phyloP scores from a whole-genome alignment of 2,797 vertebrate genomes.

The Margarornis squamiger region DNA sequence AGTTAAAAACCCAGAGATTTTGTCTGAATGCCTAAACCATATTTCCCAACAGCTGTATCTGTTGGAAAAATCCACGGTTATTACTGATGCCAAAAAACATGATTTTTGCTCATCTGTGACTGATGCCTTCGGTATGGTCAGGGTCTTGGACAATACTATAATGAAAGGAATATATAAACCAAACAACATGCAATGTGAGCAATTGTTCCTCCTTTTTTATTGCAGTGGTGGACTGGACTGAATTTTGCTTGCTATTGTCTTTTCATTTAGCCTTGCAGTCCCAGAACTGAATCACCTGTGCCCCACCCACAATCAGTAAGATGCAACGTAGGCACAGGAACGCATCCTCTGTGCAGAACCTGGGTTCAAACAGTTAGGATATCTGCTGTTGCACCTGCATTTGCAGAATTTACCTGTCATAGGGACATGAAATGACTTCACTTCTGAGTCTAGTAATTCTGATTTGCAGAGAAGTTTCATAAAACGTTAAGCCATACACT shows the following conservation, averaged over 20 bases:
- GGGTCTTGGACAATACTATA: neutral
- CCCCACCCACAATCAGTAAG: neutral
- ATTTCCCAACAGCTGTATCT: neutral
- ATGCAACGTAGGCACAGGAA: neutral
- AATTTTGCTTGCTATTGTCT: neutral
- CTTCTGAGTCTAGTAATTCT: neutral
- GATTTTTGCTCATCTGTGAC: neutral
- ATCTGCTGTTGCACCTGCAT: neutral
- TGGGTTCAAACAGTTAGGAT: neutral
- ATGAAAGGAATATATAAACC: neutral
- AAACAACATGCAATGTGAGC: neutral
- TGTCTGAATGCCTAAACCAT: neutral
- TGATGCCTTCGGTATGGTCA: neutral
- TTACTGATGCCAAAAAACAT: neutral
- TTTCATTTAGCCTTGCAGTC: neutral
- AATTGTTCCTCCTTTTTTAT: neutral
- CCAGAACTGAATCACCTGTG: neutral
- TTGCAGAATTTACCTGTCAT: neutral
- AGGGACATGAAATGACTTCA: neutral
- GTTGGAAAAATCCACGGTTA: neutral
- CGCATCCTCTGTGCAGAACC: neutral
- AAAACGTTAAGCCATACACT: accelerated
- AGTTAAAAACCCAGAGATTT: neutral
- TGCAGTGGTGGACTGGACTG: neutral
- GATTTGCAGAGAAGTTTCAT: neutral